Evolutionary conservation across 2,888 invertebrate species (phyloP), one percentile per base, ranked within the genome.

Genomic region (Poecilobothrus nobilitatus): DNA sequence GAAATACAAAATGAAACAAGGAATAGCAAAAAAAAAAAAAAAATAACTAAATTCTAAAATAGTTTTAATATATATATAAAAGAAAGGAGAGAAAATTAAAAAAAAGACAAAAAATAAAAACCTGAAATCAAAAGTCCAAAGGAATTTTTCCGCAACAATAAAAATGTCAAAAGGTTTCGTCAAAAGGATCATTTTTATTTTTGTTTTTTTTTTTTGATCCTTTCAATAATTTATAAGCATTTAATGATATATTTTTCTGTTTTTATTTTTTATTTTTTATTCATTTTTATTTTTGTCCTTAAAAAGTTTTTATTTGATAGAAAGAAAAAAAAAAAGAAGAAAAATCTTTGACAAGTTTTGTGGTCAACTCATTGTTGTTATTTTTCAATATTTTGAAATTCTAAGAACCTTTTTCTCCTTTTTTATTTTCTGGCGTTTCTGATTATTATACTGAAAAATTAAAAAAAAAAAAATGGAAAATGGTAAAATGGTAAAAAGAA

Each of bases 141-240:
- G 1, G 53, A 53, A 53, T 53, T 53, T 53, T 53, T 53, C 53
- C 53, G 53, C 53, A 53, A 53, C 53, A 53, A 53, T 53, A 53
- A 53, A 53, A 53, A 53, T 53, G 53, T 53, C 53, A 53, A 53
- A 53, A 53, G 53, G 53, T 53, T 53, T 53, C 53, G 53, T 53
- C 53, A 53, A 53, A 53, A 53, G 53, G 53, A 53, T 53, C 53
- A 53, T 53, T 53, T 53, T 18, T 53, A 15, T 53, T 53, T 18
- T 53, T 53, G 7, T 37, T 37, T 8, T 37, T 37, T 37, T 37
- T 53, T 53, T n/a, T 53, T 6, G 53, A 9, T n/a, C 53, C 53
- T 53, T 53, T 53, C 53, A 53, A 53, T 53, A 53, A 53, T 53
- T 53, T 53, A 53, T 53, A 53, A 53, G 53, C 15, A 53, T 53